phyloP scores from a whole-genome alignment of 2,888 invertebrate genomes.

The Eupithecia pulchellata region DNA sequence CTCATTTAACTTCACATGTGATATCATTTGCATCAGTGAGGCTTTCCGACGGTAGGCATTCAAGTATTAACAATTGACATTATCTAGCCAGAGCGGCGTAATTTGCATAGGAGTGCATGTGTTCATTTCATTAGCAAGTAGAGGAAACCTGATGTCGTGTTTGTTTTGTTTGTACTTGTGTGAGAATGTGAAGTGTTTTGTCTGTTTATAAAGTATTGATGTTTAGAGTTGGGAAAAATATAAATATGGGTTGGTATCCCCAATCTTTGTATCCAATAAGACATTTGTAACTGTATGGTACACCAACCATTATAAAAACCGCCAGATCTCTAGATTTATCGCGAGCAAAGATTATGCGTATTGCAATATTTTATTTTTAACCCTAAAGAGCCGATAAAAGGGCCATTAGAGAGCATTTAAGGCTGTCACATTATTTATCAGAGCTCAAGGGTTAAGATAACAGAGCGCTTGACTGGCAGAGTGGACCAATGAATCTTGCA shows the following conservation, averaged over 20 bases:
- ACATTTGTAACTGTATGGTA: background rate
- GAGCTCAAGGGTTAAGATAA: conserved; percentile 52
- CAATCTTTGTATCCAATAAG: background rate
- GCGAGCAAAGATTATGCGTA: conserved; percentile 7
- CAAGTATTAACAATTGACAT: background rate
- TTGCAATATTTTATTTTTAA: conserved; percentile 45
- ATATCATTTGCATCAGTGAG: conserved; percentile 13
- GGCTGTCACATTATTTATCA: conserved; percentile 60
- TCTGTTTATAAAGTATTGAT: too few species aligned
- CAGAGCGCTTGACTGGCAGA: conserved; percentile 30
- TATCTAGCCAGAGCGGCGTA: conserved; percentile 3
- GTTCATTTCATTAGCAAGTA: conserved; percentile 26
- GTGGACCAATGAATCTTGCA: conserved; percentile 29
- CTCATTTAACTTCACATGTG: background rate
- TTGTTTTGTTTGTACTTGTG: conserved; percentile 12
- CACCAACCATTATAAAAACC: background rate
- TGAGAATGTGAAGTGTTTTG: background rate
- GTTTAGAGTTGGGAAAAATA: background rate
- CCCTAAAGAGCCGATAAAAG: conserved; percentile 57
- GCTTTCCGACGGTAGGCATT: conserved; percentile 10
- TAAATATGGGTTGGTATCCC: background rate
- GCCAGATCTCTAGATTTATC: conserved; percentile 7
- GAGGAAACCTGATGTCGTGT: conserved; percentile 9
- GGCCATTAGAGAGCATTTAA: conserved; percentile 56
- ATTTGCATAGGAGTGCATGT: conserved; percentile 16